These are phyloP conservation scores for Sturnus vulgaris DNA, from an alignment of 2,113 vertebrate species.

Conservation along the genomic window DNA sequence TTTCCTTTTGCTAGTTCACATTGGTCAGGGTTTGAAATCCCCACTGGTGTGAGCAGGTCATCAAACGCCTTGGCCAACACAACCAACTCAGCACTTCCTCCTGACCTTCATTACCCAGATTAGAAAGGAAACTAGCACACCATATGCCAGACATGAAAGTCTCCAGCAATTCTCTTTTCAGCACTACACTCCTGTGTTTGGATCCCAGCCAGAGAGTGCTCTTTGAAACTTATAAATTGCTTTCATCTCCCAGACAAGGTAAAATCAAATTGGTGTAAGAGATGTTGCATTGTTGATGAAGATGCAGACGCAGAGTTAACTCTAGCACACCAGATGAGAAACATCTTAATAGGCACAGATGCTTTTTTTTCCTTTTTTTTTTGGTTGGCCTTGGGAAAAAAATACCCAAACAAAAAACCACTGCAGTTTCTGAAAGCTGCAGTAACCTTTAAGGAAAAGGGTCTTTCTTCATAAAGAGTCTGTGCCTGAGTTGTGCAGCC, in stretches of 20 bases:
- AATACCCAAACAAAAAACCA: not conserved
- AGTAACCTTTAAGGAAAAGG: not conserved
- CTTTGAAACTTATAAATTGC: conserved; percentile 69
- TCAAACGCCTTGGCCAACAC: conserved; percentile 32
- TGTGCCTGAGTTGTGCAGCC: not conserved
- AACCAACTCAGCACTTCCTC: conserved; percentile 30
- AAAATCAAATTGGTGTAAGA: conserved; percentile 65
- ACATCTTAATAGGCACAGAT: conserved; percentile 27
- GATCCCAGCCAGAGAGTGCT: conserved; percentile 52
- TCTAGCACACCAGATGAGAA: not conserved
- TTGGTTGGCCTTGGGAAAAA: not conserved
- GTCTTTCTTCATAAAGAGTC: not conserved
- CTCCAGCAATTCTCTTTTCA: conserved; percentile 49
- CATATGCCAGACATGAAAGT: conserved; percentile 57
- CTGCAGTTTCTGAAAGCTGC: not conserved
- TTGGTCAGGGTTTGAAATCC: not conserved
- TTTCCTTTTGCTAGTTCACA: not conserved
- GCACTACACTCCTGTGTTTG: conserved; percentile 44
- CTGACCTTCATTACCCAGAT: conserved; percentile 51
- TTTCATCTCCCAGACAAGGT: conserved; percentile 65
- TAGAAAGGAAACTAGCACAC: conserved; percentile 47
- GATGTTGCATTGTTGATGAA: conserved; percentile 53
- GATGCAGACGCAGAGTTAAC: conserved; percentile 42
- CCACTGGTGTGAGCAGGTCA: not conserved
- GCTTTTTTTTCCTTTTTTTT: not conserved